Percentiles rank a stretch among this genome's conserved stretches.
Conservation (phyloP, 1,140 invertebrate genomes). For the Aethina tumida region DNA sequence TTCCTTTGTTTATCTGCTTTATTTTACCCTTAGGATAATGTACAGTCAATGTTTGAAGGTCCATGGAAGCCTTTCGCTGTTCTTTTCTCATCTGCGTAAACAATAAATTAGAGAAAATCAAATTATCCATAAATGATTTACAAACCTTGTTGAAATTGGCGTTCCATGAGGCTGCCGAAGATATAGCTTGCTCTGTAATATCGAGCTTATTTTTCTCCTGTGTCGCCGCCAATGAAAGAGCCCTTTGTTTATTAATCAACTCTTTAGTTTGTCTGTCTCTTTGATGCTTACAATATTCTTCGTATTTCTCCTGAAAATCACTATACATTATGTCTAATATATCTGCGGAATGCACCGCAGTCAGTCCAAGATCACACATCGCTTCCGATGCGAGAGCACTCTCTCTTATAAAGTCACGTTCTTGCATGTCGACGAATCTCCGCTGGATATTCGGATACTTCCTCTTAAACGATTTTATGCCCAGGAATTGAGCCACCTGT, state of each 20-base stretch:
- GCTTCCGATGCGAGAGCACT: slow-evolving; percentile 75
- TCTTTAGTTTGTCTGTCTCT: slow-evolving; percentile 68
- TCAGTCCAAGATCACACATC: slow-evolving; percentile 89
- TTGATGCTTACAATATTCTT: slow-evolving; percentile 79
- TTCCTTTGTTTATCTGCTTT: slow-evolving; percentile 36
- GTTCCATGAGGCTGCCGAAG: slow-evolving; percentile 85
- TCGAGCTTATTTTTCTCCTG: slow-evolving; percentile 47
- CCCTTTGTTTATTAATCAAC: slow-evolving; percentile 58
- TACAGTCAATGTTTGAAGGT: slow-evolving; percentile 54
- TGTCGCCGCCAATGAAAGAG: slow-evolving; percentile 29
- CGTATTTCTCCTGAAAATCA: slow-evolving; percentile 91
- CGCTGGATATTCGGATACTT: slow-evolving; percentile 79
- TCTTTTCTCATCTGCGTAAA: slow-evolving; percentile 42
- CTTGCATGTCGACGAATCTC: slow-evolving; percentile 77
- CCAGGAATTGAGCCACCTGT: slow-evolving; percentile 84
- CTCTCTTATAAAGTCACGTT: slow-evolving; percentile 78
- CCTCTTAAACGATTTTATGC: slow-evolving; percentile 89
- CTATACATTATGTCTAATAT: slow-evolving; percentile 90
- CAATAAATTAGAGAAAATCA: slow-evolving; percentile 5
- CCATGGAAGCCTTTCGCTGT: slow-evolving; percentile 56
- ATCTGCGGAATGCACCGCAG: slow-evolving; percentile 81
- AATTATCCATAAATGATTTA: slow-evolving; percentile 6
- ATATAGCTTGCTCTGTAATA: slow-evolving; percentile 74
- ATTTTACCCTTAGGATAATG: slow-evolving; percentile 38
- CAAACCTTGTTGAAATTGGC: slow-evolving; percentile 61